Base-by-base conservation (phyloP, 2,113 vertebrate genomes). In the Cyanoliseus patagonus region DNA sequence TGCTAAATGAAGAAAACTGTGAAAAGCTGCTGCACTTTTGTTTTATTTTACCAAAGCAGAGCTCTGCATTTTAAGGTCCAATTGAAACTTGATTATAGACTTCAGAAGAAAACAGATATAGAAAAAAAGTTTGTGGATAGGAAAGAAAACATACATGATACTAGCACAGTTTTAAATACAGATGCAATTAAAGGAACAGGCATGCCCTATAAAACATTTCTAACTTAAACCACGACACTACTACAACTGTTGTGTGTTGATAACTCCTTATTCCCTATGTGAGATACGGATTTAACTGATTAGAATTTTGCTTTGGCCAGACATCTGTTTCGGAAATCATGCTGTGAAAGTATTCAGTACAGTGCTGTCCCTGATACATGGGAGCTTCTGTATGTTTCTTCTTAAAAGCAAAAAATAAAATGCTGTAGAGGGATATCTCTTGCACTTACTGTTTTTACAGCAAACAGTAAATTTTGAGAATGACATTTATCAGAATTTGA, bases 31-130 rank as follows among this genome's bases (percentile, higher is more conserved):
- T 92, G 42, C 0, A 4, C 49, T 78, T 83, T 95, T 86, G 33
- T 72, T 96, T 89, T 88, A 31, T 80, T 90, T 96, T 90, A 91
- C 82, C 52, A 92, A 97, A 96, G 67, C 55, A 86, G 44, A 92
- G 24, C 78, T 97, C 90, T 96, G 35, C 49, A 59, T 86, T 92
- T 91, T 90, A 79, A 88, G 59, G 49, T 88, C 67, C 53, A 78
- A 63, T n/a, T 90, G 67, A 92, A 95, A 88, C 64, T 86, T 86
- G 78, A 92, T 95, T 97, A 94, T 74, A 95, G 92, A 92, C 42
- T 96, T 95, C 61, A 44, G 70, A 93, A 75, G 83, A 82, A 62
- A 94, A 57, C 51, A 88, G 76, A 87, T 87, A 89, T 57, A 92
- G 74, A 75, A 95, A 59, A 95, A 94, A 62, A 44, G 62, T 87